These are phyloP conservation scores for Glareola pratincola DNA, from an alignment of 2,113 vertebrate species.

Conservation along the genomic window DNA sequence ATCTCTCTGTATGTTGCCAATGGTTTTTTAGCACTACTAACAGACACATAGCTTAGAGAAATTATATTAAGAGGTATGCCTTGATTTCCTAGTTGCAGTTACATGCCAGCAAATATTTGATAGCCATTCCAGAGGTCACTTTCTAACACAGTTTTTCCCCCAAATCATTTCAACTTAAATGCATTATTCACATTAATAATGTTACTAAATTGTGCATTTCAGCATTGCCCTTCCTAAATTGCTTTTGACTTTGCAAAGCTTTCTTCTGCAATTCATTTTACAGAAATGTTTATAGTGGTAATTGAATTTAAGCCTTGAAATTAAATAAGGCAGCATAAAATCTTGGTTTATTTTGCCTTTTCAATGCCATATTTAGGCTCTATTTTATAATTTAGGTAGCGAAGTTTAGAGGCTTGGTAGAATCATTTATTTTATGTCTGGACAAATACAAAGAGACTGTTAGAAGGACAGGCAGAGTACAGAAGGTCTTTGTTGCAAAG, in stretches of 20 bases:
- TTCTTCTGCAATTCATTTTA: conserved; percentile 58
- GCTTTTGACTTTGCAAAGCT: conserved; percentile 55
- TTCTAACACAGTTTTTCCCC: neutral
- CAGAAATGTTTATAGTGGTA: conserved; percentile 52
- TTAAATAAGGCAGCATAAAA: conserved; percentile 65
- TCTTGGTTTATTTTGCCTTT: conserved; percentile 38
- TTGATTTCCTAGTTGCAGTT: neutral
- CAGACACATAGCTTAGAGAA: neutral
- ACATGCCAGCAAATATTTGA: neutral
- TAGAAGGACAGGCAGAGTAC: neutral
- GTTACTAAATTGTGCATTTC: conserved; percentile 27
- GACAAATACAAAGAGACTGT: neutral
- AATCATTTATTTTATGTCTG: neutral
- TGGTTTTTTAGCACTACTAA: neutral
- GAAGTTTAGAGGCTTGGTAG: neutral
- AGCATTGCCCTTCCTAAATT: conserved; percentile 65
- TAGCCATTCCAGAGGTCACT: neutral
- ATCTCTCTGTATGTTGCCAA: accelerated
- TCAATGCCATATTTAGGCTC: neutral
- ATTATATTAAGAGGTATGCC: neutral
- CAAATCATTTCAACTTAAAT: conserved; percentile 45
- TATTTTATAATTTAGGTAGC: neutral
- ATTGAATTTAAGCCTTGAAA: conserved; percentile 58
- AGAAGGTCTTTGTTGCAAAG: neutral
- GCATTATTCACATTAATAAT: conserved; percentile 61